Base-by-base conservation (phyloP, 2,888 invertebrate genomes). In the Xylota sylvarum region DNA sequence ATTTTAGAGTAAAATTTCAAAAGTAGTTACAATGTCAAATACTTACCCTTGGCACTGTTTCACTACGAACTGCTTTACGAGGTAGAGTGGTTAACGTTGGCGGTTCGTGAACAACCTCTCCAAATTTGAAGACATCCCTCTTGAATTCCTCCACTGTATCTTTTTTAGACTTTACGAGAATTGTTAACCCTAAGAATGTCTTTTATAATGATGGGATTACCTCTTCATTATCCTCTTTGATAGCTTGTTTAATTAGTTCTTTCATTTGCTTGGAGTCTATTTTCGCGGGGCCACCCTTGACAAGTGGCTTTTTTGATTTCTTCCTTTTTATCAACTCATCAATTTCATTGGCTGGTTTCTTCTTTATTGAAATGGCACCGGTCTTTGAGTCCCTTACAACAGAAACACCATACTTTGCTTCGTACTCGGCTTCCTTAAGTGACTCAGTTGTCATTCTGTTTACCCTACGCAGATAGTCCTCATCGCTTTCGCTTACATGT, bases 91-190 rank as follows among this genome's bases (percentile, higher is more conserved):
- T 92, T 46, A 97, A 92, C 67, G 93, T 92, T 37, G 97, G 97
- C 73, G 97, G 97, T 65, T 94, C 96, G 92, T 96, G 95, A 2
- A 94, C 95, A 64, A 95, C 94, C 90, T 97, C 97, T 0, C 97
- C 97, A 93, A 97, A 97, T 90, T 94, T 91, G 23, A 97, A 93
- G 58, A 93, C 93, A 91, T 97, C 97, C 89, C 93, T 93, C 81
- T 92, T 92, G 90, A 94, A 94, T 65, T 94, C 94, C 43, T 81
- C 23, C 2, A 56, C 56, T 5, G 7, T 89, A 23, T 91, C 90
- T 48, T 91, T 89, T 62, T 90, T 70, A 62, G 89, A 89, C 88
- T 89, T 32, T 19, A 32, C 5, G 10, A 32, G 2, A 30, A 17
- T 5, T 2, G 12, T 14, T 27, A 23, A 23, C 3, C 3, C 3